A percentile compares a stretch with the other conserved stretches of the same genome.
These are phyloP conservation scores for Pogoniulus pusillus DNA, from an alignment of 2,797 vertebrate genomes.

Conservation along the genomic window DNA sequence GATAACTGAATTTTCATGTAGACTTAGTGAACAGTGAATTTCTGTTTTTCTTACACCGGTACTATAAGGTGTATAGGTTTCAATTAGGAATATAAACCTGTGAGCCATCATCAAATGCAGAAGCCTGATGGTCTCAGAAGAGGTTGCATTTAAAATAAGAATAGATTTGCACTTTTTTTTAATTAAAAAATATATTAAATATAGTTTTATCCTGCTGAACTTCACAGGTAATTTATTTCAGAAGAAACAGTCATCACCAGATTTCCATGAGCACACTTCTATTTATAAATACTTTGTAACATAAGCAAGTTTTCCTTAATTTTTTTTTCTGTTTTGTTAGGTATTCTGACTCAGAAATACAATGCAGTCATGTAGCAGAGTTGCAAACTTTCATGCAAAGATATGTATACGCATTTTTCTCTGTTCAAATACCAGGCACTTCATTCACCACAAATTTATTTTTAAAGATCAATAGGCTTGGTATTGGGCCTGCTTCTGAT, in stretches of 20 bases:
- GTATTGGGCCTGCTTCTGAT: background rate
- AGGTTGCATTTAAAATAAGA: background rate
- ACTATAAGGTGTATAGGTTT: background rate
- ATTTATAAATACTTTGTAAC: background rate
- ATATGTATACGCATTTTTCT: accelerated
- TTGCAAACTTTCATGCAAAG: background rate
- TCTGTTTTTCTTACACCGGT: background rate
- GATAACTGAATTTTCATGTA: background rate
- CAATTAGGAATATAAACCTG: background rate
- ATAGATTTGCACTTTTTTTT: background rate
- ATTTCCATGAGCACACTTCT: background rate
- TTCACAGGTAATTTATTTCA: background rate
- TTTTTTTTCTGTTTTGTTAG: background rate
- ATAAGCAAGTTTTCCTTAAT: background rate
- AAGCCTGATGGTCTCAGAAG: background rate
- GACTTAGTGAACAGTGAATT: background rate
- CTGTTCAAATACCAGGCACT: background rate
- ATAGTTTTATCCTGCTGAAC: background rate
- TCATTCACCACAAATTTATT: background rate
- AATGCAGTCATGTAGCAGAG: background rate
- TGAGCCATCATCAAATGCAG: background rate
- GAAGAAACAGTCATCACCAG: background rate
- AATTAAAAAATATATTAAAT: background rate
- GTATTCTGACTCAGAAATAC: background rate
- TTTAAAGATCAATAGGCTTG: background rate